Evolutionary conservation across 1,140 invertebrate genomes (phyloP).

Genomic region (Rhagoletis pomonella): DNA sequence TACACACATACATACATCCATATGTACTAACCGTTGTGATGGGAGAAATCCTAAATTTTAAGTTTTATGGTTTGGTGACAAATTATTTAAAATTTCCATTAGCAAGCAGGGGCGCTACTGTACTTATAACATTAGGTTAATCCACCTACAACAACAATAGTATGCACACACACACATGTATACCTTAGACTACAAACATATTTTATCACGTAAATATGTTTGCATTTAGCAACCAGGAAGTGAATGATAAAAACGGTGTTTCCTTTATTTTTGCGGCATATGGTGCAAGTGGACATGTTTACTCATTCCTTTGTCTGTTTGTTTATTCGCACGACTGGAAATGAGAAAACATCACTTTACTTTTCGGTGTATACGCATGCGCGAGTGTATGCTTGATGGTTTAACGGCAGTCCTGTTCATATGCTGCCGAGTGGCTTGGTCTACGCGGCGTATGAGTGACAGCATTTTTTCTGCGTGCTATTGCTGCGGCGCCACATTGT

Average conservation of each 20-base stretch:
- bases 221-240: not conserved
- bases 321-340: constrained; percentile 23
- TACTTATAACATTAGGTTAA: not conserved
- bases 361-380: not conserved
- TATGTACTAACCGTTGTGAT: not conserved
- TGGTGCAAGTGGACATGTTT: constrained; percentile 41
- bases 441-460: constrained; percentile 40
- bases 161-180: not conserved
- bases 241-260: constrained; percentile 35
- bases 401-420: not conserved
- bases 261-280: constrained; percentile 4
- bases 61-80: constrained; percentile 15
- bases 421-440: constrained; percentile 4
- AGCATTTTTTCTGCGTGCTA: not conserved
- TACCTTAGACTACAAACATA: not conserved
- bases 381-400: not conserved
- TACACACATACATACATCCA: not conserved
- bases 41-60: not conserved
- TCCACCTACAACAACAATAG: not conserved
- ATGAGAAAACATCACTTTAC: constrained; percentile 33
- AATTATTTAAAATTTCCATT: constrained; percentile 42
- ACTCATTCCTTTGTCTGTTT: constrained; percentile 17
- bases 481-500: not conserved
- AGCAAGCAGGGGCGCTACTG: not conserved
- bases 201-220: not conserved